Evolutionary conservation across 2,888 invertebrate genomes (phyloP), one percentile per base, ranked within the genome.

Genomic region (Sinelater perroti): DNA sequence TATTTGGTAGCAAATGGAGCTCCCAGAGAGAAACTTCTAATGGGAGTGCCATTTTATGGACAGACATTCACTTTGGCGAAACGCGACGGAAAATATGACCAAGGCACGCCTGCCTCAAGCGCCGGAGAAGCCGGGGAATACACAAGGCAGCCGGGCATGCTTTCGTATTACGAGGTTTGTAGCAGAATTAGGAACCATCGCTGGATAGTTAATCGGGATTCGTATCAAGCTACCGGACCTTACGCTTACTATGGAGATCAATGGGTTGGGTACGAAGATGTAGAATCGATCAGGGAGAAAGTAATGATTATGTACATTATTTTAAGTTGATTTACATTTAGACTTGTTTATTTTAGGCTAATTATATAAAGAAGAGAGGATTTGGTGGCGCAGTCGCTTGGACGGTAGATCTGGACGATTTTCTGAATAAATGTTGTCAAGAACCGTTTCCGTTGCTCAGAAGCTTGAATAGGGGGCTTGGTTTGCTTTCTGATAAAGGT

Each of bases 231-330:
- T 0, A 85, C 86, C 24, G 90, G 89, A 1, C 93, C 95, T 0
- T 93, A 89, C 72, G 87, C 94, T 0, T 87, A 89, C 76, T 81
- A 84, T 6, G 85, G 85, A 33, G 87, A 91, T 68, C 94, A 95
- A 72, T 95, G 95, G 93, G 93, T 94, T 26, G 91, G 94, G 31
- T 96, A 87, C 71, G 96, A 96, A 72, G 91, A 94, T 76, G 80
- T 85, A 0, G 85, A 85, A 56, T 93, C 93, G 8, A 83, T 94
- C 10, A 85, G 82, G 57, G 85, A 85, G 64, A 93, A 93, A 79
- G 90, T 89, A 40, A 17, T 11, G 4, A 13, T n/a, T 10, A 31
- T 10, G 2, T 8, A 11, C 35, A 21, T 10, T n/a, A n/a, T n/a
- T n/a, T n/a, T n/a, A 35, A 21, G 10, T 16, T n/a, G 13, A 17